These are phyloP conservation scores for Gari tellinella DNA, from an alignment of 2,888 invertebrate genomes.

Conservation along the genomic window DNA sequence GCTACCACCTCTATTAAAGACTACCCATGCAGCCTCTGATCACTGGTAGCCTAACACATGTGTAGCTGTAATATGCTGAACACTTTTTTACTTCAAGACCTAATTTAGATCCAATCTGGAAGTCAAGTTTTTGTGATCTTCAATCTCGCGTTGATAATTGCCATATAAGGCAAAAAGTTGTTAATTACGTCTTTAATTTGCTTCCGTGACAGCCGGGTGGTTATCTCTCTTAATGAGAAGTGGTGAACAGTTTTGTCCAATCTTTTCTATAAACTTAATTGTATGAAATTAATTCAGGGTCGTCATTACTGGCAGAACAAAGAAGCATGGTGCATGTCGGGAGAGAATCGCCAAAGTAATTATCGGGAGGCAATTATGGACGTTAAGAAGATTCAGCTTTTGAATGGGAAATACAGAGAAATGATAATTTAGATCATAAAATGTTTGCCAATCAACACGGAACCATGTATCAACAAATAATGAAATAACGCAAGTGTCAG, in stretches of 20 bases:
- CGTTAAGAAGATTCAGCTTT: too few relatives aligned
- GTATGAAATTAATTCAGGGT: conserved; percentile 15
- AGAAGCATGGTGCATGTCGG: conserved; percentile 8
- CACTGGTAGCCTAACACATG: too few relatives aligned
- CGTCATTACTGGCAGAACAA: conserved; percentile 11
- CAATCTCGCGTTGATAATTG: not conserved
- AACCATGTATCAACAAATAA: too few relatives aligned
- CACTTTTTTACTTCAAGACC: not conserved
- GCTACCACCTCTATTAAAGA: too few relatives aligned
- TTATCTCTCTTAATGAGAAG: not conserved
- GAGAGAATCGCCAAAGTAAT: conserved; percentile 3
- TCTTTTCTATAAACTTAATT: conserved; percentile 7
- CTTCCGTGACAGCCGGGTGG: not conserved
- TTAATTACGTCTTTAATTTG: conserved; percentile 12
- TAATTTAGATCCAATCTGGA: not conserved
- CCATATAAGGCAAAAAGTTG: conserved; percentile 3
- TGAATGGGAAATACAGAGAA: too few relatives aligned
- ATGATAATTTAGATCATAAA: too few relatives aligned
- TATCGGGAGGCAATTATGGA: not conserved
- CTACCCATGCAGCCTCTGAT: too few relatives aligned
- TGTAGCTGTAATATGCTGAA: too few relatives aligned
- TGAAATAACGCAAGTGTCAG: too few relatives aligned
- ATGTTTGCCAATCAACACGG: too few relatives aligned
- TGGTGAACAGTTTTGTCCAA: conserved; percentile 6
- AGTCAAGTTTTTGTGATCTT: not conserved